Evolutionary conservation across 2,888 invertebrate genomes (phyloP), one percentile per base, ranked within the genome.

Genomic region (Scrobipalpa atriplicella): DNA sequence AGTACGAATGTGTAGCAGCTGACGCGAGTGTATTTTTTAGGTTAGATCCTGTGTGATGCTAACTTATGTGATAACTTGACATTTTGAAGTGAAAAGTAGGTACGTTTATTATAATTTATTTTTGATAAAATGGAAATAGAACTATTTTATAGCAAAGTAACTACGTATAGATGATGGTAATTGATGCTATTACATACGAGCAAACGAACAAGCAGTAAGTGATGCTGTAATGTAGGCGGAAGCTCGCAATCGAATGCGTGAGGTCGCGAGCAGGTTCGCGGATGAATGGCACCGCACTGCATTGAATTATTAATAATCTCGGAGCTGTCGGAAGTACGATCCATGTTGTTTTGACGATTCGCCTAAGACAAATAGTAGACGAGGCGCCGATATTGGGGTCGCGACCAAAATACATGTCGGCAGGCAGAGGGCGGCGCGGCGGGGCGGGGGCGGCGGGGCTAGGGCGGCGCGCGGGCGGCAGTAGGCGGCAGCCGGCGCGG

Each of bases 401-500:
- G 91, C 83, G 87, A 90, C 92, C 80, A 86, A 92, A 92, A 92
- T 92, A 92, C 89, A 88, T 86, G 85, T 81, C 84, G 86, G 84
- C 82, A 79, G 62, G 78, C 80, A 75, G 79, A 79, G 78, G 85
- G 82, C 86, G 90, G 90, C 84, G 88, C 89, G 89, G 90, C 90
- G 85, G 82, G 83, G 80, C 52, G 78, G 78, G 81, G 75, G 79
- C 80, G 79, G 86, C 89, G 90, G 90, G 91, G 91, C 84, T 90
- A 90, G 85, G 82, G 84, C 86, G 84, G 82, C 80, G 79, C 80
- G 79, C 85, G 82, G 85, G 80, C 88, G 87, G 83, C 90, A 91
- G 92, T 90, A 90, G 87, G 88, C 86, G 89, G 83, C 83, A 82
- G 86, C 86, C 90, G 90, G 90, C 91, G 91, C 85, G 89, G 90